Evolutionary conservation across 1,140 invertebrate genomes (phyloP).

Genomic region (Drosophila busckii): DNA sequence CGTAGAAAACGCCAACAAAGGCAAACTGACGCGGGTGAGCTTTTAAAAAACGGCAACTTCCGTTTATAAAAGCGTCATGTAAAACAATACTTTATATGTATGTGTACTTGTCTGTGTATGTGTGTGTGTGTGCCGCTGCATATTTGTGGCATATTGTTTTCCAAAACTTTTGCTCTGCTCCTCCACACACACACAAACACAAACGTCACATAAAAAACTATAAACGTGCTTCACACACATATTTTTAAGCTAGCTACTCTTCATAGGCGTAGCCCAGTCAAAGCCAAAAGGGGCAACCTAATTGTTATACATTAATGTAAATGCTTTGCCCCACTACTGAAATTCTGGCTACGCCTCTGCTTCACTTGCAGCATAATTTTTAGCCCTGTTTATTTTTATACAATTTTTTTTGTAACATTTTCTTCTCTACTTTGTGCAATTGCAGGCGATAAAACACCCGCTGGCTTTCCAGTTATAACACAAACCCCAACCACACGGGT

Average conservation of each 20-base stretch:
- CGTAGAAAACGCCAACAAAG: conserved; percentile 63
- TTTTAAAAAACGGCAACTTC: conserved; percentile 62
- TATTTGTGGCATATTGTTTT: conserved; percentile 63
- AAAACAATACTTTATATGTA: conserved; percentile 64
- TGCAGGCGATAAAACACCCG: conserved; percentile 90
- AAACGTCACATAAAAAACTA: conserved; percentile 8
- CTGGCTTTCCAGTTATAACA: conserved; percentile 94
- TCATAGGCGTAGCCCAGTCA: too few relatives aligned
- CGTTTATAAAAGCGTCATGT: conserved; percentile 71
- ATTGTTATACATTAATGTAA: too few relatives aligned
- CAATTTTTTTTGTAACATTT: conserved; percentile 10
- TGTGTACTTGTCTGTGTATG: conserved; percentile 5
- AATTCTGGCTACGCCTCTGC: conserved; percentile 14
- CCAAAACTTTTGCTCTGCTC: conserved; percentile 37
- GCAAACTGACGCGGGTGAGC: conserved; percentile 45
- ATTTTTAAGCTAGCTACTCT: conserved; percentile 23
- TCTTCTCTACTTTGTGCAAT: conserved; percentile 22
- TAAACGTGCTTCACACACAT: conserved; percentile 24
- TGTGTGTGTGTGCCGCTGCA: conserved; percentile 1
- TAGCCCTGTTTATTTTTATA: conserved; percentile 41
- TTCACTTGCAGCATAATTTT: conserved; percentile 62
- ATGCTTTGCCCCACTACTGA: too few relatives aligned
- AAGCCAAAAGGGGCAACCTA: too few relatives aligned
- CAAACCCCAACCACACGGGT: conserved; percentile 89
- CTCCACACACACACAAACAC: too few relatives aligned